Evolutionary conservation across 1,140 invertebrate genomes (phyloP).

Genomic region (Eueides isabella): DNA sequence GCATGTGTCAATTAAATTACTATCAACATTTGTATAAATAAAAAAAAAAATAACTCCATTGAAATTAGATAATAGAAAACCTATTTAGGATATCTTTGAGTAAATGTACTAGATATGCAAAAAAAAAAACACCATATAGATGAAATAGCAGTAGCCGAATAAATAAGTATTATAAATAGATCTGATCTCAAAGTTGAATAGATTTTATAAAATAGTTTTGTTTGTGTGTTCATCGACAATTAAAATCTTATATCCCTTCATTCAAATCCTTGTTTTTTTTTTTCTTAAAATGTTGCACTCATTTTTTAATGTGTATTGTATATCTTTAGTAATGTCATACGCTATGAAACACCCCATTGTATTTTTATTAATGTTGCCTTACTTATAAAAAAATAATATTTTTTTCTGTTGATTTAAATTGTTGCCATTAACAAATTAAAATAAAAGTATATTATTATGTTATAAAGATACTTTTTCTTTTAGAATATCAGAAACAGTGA

Average conservation of each 20-base stretch:
- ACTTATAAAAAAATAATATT: no score
- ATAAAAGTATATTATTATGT: no score
- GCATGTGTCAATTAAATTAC: not conserved
- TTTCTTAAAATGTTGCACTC: no score
- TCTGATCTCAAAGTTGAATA: conserved; percentile 20
- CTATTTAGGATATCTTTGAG: not conserved
- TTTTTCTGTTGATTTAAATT: no score
- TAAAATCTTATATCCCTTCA: not conserved
- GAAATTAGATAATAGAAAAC: no score
- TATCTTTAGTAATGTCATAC: no score
- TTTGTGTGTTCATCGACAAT: not conserved
- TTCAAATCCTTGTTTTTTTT: not conserved
- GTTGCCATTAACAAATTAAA: no score
- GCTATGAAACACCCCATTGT: not conserved
- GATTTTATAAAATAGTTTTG: not conserved
- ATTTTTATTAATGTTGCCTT: not conserved
- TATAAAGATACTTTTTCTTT: no score
- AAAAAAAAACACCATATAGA: not conserved
- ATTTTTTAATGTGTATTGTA: no score
- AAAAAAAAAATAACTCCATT: not conserved
- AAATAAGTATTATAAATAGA: conserved; percentile 16
- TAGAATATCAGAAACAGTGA: no score
- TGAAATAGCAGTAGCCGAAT: not conserved
- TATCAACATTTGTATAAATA: not conserved
- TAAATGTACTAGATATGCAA: not conserved